Base-by-base conservation (phyloP, 2,888 invertebrate species). In the Ptychoptera contaminata region DNA sequence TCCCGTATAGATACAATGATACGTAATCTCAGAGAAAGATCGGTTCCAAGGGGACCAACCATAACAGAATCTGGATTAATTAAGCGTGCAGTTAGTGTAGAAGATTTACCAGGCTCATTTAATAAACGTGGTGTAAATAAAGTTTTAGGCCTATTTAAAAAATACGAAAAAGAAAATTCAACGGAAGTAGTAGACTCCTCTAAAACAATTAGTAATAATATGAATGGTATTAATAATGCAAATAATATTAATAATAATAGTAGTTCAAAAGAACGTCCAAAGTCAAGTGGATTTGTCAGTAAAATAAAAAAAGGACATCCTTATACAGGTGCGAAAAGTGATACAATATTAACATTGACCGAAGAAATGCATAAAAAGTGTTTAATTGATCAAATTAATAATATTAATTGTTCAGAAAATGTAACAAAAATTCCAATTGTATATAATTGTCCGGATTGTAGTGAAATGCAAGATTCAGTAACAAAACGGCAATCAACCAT, bases 131-230 rank as follows among this genome's bases (percentile, higher is more conserved):
- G 81, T 3, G 83, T 84, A 0, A 79, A 77, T 57, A 76, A 76
- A 54, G 83, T 87, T 38, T 63, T 87, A 46, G 83, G 84, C 1
- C 65, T 86, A 3, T 83, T 87, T 53, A 81, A 79, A 52, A 82
- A 79, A 61, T 76, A 75, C 59, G 76, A 82, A 61, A 72, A 79
- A 42, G 70, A 77, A 53, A 68, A 69, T 47, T 67, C 67, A 54
- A 58, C 61, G 42, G 56, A 57, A 2, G 58, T 64, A 2, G 55
- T 60, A 15, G 62, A 52, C 47, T 58, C 63, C n/a, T n/a, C n/a
- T n/a, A n/a, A n/a, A n/a, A n/a, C n/a, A n/a, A n/a, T 1, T 60
- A 64, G 49, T 23, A 23, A 23, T 23, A 23, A 23, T 23, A 51
- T 60, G 23, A 57, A 55, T 3, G 56, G 58, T 16, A 40, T 6